Evolutionary conservation across 2,797 vertebrate species (phyloP).

Genomic region (Hafferia zeledoni): DNA sequence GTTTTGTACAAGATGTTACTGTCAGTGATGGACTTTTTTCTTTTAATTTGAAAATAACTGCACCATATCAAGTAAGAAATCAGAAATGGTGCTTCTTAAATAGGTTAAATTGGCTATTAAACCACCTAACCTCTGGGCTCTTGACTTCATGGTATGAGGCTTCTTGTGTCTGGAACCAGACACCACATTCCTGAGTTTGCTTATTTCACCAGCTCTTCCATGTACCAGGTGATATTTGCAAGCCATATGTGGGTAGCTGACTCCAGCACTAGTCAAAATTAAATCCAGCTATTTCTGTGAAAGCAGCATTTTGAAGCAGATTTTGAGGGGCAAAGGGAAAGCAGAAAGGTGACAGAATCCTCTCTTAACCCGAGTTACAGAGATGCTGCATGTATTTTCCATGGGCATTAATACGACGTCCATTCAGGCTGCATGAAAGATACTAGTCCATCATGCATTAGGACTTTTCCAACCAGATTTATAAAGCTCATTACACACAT

Average conservation of each 20-base stretch:
- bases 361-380: background rate
- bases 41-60: background rate
- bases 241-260: background rate
- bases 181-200: background rate
- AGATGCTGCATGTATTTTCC: background rate
- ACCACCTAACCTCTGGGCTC: background rate
- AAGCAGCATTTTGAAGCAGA: background rate
- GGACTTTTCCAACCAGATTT: background rate
- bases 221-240: background rate
- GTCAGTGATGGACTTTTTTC: background rate
- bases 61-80: background rate
- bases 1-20: background rate
- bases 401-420: background rate
- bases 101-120: background rate
- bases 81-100: background rate
- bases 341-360: background rate
- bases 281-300: background rate
- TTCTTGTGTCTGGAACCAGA: background rate
- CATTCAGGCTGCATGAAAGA: background rate
- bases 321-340: background rate
- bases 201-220: background rate
- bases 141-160: background rate
- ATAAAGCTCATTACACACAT: background rate
- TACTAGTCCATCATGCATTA: background rate
- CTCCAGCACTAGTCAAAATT: background rate